Percentiles rank a stretch among this genome's conserved stretches.
Conservation (phyloP, 2,113 vertebrate species). For the Dasyurus viverrinus region DNA sequence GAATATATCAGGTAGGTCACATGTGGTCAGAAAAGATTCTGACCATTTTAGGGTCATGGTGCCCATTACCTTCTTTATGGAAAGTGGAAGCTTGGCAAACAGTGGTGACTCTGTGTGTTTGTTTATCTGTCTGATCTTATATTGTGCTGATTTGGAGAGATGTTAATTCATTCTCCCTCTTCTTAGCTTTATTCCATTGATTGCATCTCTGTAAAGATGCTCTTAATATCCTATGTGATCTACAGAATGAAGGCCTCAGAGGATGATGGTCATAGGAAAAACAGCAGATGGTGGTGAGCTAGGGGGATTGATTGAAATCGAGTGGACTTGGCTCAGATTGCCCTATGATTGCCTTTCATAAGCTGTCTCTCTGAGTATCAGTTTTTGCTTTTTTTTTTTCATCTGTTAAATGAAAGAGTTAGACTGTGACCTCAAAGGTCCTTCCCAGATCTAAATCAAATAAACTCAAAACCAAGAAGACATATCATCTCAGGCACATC, state of each 20-base stretch:
- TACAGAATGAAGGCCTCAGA: neutral
- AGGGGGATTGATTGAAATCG: neutral
- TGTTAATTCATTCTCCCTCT: neutral
- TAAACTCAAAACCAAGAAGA: neutral
- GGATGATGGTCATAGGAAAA: neutral
- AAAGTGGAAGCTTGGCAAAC: neutral
- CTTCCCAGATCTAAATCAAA: neutral
- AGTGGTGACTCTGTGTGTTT: neutral
- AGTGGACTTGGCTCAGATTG: neutral
- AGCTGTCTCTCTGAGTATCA: neutral
- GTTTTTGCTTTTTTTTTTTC: neutral
- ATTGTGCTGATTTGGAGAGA: neutral
- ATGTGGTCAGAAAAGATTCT: neutral
- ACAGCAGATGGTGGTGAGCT: neutral
- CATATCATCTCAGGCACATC: neutral
- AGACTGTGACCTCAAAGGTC: neutral
- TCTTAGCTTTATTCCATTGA: neutral
- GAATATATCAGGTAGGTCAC: constrained; percentile 9
- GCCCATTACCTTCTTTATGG: neutral
- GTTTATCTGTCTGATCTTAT: neutral
- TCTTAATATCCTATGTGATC: neutral
- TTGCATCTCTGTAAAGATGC: neutral
- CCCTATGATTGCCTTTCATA: neutral
- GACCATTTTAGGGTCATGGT: neutral
- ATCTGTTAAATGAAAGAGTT: neutral